These are phyloP conservation scores for Sebastes nivosus DNA, from an alignment of 2,797 vertebrate genomes.

Conservation along the genomic window DNA sequence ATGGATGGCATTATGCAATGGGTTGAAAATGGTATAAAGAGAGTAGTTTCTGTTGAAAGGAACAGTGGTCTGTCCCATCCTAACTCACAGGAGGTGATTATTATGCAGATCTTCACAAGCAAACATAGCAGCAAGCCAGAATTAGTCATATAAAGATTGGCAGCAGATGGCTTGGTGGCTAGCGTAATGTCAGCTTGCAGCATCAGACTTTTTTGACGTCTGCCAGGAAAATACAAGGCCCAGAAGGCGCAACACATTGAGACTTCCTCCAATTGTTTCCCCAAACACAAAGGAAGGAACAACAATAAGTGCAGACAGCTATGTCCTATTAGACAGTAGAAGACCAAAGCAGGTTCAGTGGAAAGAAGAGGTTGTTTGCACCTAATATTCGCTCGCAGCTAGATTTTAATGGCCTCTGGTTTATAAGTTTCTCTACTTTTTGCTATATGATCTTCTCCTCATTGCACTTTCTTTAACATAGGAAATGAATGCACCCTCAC, in stretches of 20 bases:
- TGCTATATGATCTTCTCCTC: background rate
- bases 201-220: background rate
- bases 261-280: constrained; percentile 56
- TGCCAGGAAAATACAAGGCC: constrained; percentile 1
- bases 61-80: background rate
- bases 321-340: background rate
- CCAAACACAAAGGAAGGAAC: constrained; percentile 34
- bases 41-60: background rate
- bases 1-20: background rate
- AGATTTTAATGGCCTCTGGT: background rate
- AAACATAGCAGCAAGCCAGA: background rate
- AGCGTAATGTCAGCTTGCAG: background rate
- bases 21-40: background rate
- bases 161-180: constrained; percentile 6
- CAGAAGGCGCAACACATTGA: background rate
- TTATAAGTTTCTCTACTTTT: background rate
- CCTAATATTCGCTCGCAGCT: background rate
- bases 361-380: background rate
- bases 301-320: constrained; percentile 6
- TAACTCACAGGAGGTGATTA: background rate
- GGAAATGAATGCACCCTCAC: background rate
- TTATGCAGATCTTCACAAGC: background rate
- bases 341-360: background rate
- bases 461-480: background rate
- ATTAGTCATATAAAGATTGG: constrained; percentile 6